These are phyloP conservation scores for Ruditapes philippinarum DNA, from an alignment of 1,140 invertebrate genomes.

Conservation along the genomic window DNA sequence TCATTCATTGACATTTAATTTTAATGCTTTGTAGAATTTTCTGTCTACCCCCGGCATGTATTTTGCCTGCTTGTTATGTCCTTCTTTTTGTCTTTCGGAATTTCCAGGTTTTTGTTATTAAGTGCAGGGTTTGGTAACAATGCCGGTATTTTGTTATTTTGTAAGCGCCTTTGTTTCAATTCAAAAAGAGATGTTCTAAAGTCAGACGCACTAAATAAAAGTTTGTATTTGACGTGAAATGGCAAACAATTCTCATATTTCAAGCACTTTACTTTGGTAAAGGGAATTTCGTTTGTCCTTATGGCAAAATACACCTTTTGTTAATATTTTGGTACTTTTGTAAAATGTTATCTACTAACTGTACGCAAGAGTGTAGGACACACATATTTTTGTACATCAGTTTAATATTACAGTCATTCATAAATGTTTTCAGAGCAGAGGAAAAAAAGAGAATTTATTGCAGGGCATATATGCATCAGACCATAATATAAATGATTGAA, in stretches of 20 bases:
- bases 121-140: no score
- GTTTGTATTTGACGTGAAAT: not conserved
- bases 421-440: no score
- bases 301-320: not conserved
- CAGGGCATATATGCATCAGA: not conserved
- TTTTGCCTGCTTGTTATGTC: not conserved
- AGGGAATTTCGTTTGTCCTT: not conserved
- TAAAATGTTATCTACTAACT: conserved; percentile 41
- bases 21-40: not conserved
- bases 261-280: not conserved
- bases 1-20: not conserved
- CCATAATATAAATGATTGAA: no score
- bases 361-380: not conserved
- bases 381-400: not conserved
- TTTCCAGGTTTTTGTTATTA: not conserved
- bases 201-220: not conserved
- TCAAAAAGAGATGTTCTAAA: not conserved
- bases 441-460: not conserved
- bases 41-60: not conserved
- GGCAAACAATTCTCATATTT: not conserved
- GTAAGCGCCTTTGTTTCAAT: not conserved
- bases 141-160: no score
- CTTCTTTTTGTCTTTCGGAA: not conserved
- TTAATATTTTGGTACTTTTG: conserved; percentile 6
- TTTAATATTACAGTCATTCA: not conserved